Percentiles rank a stretch among this genome's conserved stretches.
These are phyloP conservation scores for Stenchaetothrips biformis DNA, from an alignment of 2,888 invertebrate species.

Conservation along the genomic window DNA sequence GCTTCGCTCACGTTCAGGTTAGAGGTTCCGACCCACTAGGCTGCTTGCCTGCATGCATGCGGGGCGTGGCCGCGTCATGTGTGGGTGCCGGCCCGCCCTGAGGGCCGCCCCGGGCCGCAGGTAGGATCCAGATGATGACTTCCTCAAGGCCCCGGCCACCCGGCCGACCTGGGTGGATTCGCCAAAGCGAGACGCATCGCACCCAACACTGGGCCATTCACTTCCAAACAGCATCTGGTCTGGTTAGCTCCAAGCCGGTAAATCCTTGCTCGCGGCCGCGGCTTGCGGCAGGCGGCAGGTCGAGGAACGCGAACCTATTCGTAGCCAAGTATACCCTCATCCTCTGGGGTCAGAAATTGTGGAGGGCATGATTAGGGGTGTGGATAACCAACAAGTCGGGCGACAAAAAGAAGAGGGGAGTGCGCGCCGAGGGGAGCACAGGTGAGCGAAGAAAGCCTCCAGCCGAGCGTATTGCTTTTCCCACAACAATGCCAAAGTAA, in stretches of 20 bases:
- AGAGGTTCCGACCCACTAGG: no score
- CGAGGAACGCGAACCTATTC: no score
- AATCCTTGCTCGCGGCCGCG: no score
- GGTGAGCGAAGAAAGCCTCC: neutral
- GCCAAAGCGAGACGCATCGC: no score
- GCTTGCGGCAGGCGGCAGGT: no score
- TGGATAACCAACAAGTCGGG: constrained; percentile 1
- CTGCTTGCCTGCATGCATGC: no score
- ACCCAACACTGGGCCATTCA: no score
- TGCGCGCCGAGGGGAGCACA: neutral
- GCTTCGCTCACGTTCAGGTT: no score
- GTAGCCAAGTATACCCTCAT: no score
- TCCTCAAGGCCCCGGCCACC: neutral
- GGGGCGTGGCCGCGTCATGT: neutral
- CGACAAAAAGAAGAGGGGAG: neutral
- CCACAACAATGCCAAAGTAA: neutral
- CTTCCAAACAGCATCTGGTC: no score
- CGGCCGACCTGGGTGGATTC: neutral
- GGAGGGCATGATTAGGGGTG: neutral
- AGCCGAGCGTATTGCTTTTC: neutral
- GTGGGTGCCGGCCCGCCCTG: neutral
- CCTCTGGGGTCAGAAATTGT: neutral
- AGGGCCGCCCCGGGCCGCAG: neutral
- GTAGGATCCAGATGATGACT: neutral
- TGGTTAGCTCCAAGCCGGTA: no score